These are phyloP conservation scores for Tragulus kanchil DNA, from an alignment of 2,113 vertebrate genomes.

Conservation along the genomic window DNA sequence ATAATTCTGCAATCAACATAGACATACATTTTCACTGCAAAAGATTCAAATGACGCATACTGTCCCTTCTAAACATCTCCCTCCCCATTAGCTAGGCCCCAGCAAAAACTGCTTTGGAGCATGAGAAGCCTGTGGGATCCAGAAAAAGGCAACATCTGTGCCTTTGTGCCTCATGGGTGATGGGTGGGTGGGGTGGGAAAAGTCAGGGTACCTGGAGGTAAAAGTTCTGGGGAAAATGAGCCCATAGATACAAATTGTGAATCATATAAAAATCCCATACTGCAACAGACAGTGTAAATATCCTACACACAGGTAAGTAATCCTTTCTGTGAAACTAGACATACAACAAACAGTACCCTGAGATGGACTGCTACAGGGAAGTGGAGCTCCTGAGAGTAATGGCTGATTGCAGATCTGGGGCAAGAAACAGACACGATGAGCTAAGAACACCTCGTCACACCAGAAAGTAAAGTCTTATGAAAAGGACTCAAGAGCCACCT, in stretches of 20 bases:
- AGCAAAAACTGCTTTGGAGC: background rate
- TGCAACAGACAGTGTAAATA: background rate
- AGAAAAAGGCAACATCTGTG: background rate
- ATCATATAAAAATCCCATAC: background rate
- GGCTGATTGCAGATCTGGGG: background rate
- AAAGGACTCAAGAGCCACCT: background rate
- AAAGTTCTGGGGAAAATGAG: background rate
- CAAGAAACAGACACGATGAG: background rate
- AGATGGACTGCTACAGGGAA: slow-evolving; percentile 37
- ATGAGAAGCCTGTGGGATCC: background rate
- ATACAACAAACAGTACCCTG: background rate
- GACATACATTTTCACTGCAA: background rate
- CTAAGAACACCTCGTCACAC: background rate
- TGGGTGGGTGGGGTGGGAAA: background rate
- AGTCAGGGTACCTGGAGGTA: background rate
- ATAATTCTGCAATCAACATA: background rate
- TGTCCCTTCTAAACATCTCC: background rate
- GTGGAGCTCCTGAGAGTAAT: background rate
- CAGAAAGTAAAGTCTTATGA: background rate
- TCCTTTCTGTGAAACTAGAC: background rate
- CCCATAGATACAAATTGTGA: background rate
- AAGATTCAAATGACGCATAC: background rate
- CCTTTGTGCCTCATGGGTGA: background rate
- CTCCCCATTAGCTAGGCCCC: background rate
- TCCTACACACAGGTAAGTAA: background rate